Base-by-base conservation (phyloP, 2,113 vertebrate genomes). In the Myotis davidii region DNA sequence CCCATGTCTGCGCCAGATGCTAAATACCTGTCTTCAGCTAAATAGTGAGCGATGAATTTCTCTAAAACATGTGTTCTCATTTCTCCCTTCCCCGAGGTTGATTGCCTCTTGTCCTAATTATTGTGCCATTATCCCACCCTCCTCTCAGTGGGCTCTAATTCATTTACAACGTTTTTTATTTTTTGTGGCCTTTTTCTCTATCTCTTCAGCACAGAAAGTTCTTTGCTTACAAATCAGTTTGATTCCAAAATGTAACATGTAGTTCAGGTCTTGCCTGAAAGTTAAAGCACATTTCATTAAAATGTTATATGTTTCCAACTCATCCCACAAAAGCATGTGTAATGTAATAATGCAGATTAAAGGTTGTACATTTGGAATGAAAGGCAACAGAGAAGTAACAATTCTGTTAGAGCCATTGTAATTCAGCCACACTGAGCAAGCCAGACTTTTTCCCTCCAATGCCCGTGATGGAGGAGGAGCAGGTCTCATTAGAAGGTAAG, bases 221-320 rank as follows among this genome's bases (percentile, higher is more conserved):
- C 72, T 86, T 88, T 76, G 82, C 85, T 88, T 91, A 37, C 85
- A 69, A 89, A 96, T 94, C 39, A 74, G 39, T 83, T 77, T 77
- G 65, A 81, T 85, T 88, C 32, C 73, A 82, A 92, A 96, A 90
- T 67, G 50, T 96, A 64, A 83, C 25, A 9, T 42, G 6, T 89
- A 64, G 32, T 83, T 37, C 81, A 70, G 86, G 25, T 29, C 52
- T 91, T 86, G 48, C 84, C 84, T 88, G 70, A 67, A 94, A 91
- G 56, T 86, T 89, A 90, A 95, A 83, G 54, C 20, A 21, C 17
- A 32, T 69, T 20, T 70, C 54, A 17, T 73, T 54, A 64, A 50
- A 95, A 74, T 20, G 16, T 20, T 48, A 14, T 56, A 52, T 17
- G 65, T 95, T 88, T 56, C 73, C 20, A 39, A 72, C n/a, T 85